These are phyloP conservation scores for Orchesella flavescens DNA, from an alignment of 2,888 invertebrate genomes.

Conservation along the genomic window DNA sequence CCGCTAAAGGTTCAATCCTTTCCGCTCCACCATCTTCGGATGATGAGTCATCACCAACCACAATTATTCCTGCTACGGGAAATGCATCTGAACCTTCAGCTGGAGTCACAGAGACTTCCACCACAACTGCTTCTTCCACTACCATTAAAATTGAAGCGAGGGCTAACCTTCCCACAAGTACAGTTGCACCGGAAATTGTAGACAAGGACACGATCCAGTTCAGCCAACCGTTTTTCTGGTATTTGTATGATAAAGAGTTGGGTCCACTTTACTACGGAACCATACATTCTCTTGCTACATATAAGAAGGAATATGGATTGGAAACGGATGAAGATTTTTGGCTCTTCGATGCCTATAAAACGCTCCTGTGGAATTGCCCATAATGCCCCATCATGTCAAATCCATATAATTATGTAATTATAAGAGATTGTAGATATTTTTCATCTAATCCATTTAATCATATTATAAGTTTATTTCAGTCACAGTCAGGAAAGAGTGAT, in stretches of 20 bases:
- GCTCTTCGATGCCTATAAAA: constrained; percentile 68
- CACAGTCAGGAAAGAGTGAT: background rate
- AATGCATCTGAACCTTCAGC: background rate
- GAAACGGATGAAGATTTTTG: constrained; percentile 67
- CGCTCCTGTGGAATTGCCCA: constrained; percentile 66
- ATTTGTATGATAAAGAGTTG: constrained; percentile 63
- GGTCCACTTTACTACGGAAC: constrained; percentile 64
- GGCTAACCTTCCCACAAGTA: constrained; percentile 35
- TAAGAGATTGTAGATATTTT: too few species aligned
- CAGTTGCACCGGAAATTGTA: constrained; percentile 35
- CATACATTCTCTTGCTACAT: constrained; percentile 63
- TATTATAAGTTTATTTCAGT: background rate
- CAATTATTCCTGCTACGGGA: constrained; percentile 1
- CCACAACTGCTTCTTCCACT: background rate
- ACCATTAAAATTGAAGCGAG: constrained; percentile 34
- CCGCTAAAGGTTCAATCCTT: constrained; percentile 46
- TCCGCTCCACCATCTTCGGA: constrained; percentile 27
- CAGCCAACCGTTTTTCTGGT: constrained; percentile 66
- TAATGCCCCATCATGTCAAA: too few species aligned
- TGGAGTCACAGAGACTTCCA: background rate
- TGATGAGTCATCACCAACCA: constrained; percentile 13
- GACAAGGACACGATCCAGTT: constrained; percentile 60
- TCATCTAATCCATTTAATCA: too few species aligned
- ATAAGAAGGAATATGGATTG: constrained; percentile 64
- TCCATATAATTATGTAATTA: too few species aligned